Conservation (phyloP, 2,113 vertebrate genomes). For the Gobio gobio region DNA sequence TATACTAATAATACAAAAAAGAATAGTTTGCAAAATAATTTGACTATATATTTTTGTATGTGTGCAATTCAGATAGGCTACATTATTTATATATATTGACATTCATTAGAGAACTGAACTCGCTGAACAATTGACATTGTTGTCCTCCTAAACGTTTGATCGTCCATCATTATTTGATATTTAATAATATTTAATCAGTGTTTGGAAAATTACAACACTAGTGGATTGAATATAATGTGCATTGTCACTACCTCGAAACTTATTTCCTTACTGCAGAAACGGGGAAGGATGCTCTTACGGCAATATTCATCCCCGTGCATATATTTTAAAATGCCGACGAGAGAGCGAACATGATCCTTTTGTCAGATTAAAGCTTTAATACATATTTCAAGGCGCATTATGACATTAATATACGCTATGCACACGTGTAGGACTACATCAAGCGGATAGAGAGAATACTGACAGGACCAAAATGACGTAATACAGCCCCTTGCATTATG, state of each 20-base stretch:
- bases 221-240: background rate
- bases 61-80: background rate
- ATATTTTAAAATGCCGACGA: background rate
- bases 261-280: background rate
- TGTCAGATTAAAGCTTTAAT: background rate
- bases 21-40: background rate
- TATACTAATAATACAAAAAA: background rate
- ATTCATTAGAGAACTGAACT: background rate
- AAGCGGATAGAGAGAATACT: background rate
- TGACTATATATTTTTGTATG: background rate
- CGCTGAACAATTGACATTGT: background rate
- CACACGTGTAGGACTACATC: background rate
- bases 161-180: no score
- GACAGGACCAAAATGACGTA: slow-evolving; percentile 1
- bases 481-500: background rate
- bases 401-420: background rate
- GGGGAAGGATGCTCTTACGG: background rate
- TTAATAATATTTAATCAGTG: background rate
- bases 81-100: background rate
- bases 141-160: background rate
- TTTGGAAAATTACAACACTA: background rate
- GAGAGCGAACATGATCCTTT: background rate
- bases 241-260: background rate
- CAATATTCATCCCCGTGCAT: background rate
- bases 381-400: background rate